These are phyloP conservation scores for Peromyscus aztecus DNA, from an alignment of 2,797 vertebrate species.

Conservation along the genomic window DNA sequence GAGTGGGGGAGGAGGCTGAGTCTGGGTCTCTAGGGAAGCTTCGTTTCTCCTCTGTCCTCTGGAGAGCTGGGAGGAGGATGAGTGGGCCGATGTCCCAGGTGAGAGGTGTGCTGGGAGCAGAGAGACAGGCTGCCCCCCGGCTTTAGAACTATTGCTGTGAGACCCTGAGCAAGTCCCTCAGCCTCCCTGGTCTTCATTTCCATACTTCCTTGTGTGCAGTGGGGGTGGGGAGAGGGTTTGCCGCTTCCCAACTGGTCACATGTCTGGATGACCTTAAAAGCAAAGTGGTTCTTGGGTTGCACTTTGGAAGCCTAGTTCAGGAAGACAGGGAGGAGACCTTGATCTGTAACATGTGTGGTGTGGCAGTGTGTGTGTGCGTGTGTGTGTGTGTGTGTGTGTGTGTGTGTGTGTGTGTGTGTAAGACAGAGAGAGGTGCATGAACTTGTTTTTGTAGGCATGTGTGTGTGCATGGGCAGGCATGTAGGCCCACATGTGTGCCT, in stretches of 20 bases:
- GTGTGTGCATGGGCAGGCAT: background rate
- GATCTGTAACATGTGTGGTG: background rate
- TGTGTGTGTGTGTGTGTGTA: background rate
- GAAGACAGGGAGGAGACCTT: background rate
- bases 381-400: background rate
- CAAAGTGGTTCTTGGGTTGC: background rate
- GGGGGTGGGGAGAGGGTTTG: too few relatives aligned
- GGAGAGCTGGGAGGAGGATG: background rate
- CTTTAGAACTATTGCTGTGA: background rate
- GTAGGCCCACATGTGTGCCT: background rate
- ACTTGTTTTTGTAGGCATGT: background rate
- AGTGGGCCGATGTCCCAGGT: accelerated
- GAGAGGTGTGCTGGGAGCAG: background rate
- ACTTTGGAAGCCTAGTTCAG: background rate
- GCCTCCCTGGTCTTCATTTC: background rate
- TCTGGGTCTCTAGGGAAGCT: background rate
- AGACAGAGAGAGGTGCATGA: background rate
- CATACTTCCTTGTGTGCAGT: accelerated
- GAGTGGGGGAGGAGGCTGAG: background rate
- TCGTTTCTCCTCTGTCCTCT: background rate
- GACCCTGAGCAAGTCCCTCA: background rate
- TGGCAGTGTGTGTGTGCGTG: background rate
- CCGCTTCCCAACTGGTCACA: background rate
- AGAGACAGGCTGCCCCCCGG: background rate
- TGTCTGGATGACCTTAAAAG: background rate